These are phyloP conservation scores for Balanococcus diminutus DNA, from an alignment of 2,888 invertebrate species.

Conservation along the genomic window DNA sequence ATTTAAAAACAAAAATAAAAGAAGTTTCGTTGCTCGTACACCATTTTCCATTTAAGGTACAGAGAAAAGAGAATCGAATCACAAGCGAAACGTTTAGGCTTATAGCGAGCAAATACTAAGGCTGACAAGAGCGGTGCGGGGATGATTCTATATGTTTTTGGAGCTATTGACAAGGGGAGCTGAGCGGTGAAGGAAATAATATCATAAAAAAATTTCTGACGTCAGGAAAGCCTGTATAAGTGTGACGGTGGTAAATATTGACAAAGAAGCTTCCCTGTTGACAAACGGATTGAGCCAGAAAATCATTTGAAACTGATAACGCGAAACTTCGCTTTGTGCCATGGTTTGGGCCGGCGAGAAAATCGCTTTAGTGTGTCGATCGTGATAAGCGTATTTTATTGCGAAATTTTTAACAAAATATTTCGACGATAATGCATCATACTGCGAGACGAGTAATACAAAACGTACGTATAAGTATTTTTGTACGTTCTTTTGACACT, in stretches of 20 bases:
- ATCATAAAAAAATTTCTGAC: neutral
- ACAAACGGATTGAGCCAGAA: constrained; percentile 26
- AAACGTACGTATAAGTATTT: neutral
- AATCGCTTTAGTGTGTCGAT: neutral
- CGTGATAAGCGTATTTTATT: neutral
- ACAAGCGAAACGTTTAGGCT: neutral
- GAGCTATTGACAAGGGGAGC: neutral
- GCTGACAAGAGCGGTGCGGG: no score
- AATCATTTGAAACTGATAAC: constrained; percentile 6
- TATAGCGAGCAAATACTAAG: no score
- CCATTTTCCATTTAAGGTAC: neutral
- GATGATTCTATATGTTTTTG: neutral
- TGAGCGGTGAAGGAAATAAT: neutral
- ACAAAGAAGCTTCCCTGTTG: constrained; percentile 8
- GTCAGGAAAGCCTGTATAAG: neutral
- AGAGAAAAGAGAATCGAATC: neutral
- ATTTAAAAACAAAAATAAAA: constrained; percentile 2
- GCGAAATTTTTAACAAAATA: neutral
- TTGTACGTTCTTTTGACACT: neutral
- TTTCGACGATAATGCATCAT: neutral
- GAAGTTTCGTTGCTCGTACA: neutral
- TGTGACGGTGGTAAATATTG: neutral
- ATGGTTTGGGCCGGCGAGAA: no score
- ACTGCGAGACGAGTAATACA: neutral
- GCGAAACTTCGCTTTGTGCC: neutral